phyloP scores from a whole-genome alignment of 2,113 vertebrate genomes.

The Entelurus aequoreus region DNA sequence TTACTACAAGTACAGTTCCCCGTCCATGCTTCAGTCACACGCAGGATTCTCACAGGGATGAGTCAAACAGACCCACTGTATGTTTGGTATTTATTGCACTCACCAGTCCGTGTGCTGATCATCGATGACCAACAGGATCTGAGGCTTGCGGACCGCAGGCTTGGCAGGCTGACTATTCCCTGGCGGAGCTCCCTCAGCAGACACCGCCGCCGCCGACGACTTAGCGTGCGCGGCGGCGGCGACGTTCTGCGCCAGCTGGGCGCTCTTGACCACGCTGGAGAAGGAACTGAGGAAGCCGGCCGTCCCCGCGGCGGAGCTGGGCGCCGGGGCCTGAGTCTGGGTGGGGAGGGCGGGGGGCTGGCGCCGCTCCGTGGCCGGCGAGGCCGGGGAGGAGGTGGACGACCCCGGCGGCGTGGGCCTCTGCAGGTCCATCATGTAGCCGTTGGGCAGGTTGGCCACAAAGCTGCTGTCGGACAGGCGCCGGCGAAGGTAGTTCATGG shows the following conservation, averaged over 20 bases:
- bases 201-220: slow-evolving; percentile 41
- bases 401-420: slow-evolving; percentile 73
- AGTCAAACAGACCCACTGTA: no score
- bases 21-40: no score
- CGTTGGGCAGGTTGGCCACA: slow-evolving; percentile 92
- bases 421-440: slow-evolving; percentile 95
- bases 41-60: no score
- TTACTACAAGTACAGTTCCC: no score
- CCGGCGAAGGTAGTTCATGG: slow-evolving; percentile 94
- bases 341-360: slow-evolving; percentile 65
- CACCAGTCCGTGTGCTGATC: slow-evolving; percentile 93
- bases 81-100: slow-evolving; percentile 42
- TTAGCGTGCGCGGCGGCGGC: slow-evolving; percentile 78
- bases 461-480: slow-evolving; percentile 97
- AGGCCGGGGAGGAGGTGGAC: slow-evolving; percentile 82
- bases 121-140: slow-evolving; percentile 86
- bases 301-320: slow-evolving; percentile 41
- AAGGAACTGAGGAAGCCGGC: slow-evolving; percentile 91
- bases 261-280: slow-evolving; percentile 88
- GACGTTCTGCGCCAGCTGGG: slow-evolving; percentile 75
- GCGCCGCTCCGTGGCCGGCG: slow-evolving; percentile 68
- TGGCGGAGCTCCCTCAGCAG: slow-evolving; percentile 37
- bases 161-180: slow-evolving; percentile 38
- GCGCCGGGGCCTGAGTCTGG: slow-evolving; percentile 50
- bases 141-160: slow-evolving; percentile 79